Conservation (phyloP, 2,888 invertebrate genomes). For the Eupeodes latifasciatus region DNA sequence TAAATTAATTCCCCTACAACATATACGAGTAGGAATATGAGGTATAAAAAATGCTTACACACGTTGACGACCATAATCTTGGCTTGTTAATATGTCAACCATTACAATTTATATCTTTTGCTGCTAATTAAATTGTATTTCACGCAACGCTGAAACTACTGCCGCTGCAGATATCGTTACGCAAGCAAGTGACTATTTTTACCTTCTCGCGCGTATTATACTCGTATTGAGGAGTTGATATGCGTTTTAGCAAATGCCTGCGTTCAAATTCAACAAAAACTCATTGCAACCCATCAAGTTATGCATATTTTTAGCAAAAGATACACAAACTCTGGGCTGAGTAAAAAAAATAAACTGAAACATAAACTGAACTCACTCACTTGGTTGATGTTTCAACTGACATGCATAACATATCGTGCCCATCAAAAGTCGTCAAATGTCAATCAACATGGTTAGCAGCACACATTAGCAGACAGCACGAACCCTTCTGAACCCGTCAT, state of each 20-base stretch:
- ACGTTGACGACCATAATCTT: conserved; percentile 54
- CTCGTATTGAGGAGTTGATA: conserved; percentile 22
- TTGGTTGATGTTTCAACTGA: conserved; percentile 68
- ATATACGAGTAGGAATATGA: no score
- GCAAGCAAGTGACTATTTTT: conserved; percentile 57
- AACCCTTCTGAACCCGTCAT: conserved; percentile 58
- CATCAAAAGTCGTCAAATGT: conserved; percentile 80
- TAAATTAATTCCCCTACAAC: conserved; percentile 3
- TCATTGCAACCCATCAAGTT: conserved; percentile 52
- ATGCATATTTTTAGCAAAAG: conserved; percentile 72
- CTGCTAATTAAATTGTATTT: conserved; percentile 76
- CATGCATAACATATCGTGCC: conserved; percentile 77
- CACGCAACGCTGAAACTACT: conserved; percentile 61
- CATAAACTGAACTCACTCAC: conserved; percentile 63
- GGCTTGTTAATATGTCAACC: conserved; percentile 70
- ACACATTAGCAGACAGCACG: conserved; percentile 70
- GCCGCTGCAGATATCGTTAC: conserved; percentile 34
- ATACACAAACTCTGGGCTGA: conserved; percentile 31
- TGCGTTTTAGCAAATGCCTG: conserved; percentile 9
- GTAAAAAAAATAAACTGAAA: conserved; percentile 19
- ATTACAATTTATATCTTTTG: conserved; percentile 58
- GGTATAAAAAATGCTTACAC: conserved; percentile 3
- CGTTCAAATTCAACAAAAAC: conserved; percentile 59
- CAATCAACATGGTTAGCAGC: conserved; percentile 78
- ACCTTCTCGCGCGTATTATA: conserved; percentile 7